A percentile compares a stretch with the other conserved stretches of the same genome.
phyloP scores from a whole-genome alignment of 1,140 invertebrate species.

The Tribolium madens region DNA sequence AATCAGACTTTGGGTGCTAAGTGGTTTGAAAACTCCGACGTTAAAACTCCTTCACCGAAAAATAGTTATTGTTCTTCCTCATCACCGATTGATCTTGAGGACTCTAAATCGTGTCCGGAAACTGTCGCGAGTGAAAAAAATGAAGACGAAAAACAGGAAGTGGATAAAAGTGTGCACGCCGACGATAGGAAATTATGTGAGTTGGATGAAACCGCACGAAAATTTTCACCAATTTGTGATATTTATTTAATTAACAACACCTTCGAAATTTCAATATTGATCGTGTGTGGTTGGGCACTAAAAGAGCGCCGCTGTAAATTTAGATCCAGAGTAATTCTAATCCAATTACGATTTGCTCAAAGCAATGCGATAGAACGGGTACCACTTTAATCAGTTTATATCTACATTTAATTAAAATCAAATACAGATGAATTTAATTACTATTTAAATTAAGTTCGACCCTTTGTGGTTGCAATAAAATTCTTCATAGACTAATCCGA shows the following conservation, averaged over 20 bases:
- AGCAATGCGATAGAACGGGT: constrained; percentile 10
- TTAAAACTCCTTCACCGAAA: constrained; percentile 55
- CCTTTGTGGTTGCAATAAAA: constrained; percentile 9
- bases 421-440: constrained; percentile 27
- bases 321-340: constrained; percentile 11
- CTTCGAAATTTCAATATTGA: too few species aligned
- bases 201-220: background rate
- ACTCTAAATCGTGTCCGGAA: constrained; percentile 61
- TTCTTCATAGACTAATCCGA: background rate
- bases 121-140: constrained; percentile 54
- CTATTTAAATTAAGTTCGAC: constrained; percentile 22
- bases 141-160: constrained; percentile 53
- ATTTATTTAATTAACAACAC: background rate
- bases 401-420: constrained; percentile 33
- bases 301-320: constrained; percentile 25
- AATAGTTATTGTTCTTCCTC: constrained; percentile 55
- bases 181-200: constrained; percentile 54
- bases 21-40: constrained; percentile 48
- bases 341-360: constrained; percentile 32
- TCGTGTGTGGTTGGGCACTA: background rate
- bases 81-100: constrained; percentile 57
- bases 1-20: constrained; percentile 37
- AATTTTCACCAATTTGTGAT: background rate
- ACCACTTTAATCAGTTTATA: constrained; percentile 30
- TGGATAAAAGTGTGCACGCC: constrained; percentile 38